Conservation (phyloP, 2,113 vertebrate species). For the Odocoileus hemionus region DNA sequence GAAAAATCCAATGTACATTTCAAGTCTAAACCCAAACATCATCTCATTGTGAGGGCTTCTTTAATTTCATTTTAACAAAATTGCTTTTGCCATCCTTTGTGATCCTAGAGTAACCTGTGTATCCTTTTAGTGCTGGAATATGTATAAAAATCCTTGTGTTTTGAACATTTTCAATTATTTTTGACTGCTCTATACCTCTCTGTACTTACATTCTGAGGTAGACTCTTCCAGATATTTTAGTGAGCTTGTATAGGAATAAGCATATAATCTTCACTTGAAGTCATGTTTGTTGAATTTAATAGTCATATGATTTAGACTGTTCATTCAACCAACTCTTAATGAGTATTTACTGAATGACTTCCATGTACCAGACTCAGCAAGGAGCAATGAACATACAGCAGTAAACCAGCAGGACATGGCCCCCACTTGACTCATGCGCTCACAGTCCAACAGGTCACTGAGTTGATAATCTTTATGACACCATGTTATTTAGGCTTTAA, state of each 20-base stretch:
- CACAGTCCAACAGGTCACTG: not conserved
- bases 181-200: not conserved
- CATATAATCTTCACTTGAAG: not conserved
- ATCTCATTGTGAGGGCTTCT: not conserved
- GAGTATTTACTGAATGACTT: not conserved
- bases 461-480: not conserved
- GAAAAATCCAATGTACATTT: not conserved
- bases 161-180: not conserved
- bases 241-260: not conserved
- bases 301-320: not conserved
- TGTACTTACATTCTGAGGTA: not conserved
- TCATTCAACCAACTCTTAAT: not conserved
- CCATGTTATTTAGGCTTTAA: not conserved
- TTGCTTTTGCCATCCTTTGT: not conserved
- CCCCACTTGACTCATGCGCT: not conserved
- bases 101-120: not conserved
- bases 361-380: not conserved
- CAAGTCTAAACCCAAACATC: not conserved
- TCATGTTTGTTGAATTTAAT: not conserved
- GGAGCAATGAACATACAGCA: not conserved
- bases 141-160: not conserved
- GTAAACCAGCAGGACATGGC: not conserved
- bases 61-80: constrained; percentile 3
- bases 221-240: not conserved
- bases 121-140: not conserved